phyloP scores from a whole-genome alignment of 2,113 vertebrate species.

The Thalassarche chlororhynchos region DNA sequence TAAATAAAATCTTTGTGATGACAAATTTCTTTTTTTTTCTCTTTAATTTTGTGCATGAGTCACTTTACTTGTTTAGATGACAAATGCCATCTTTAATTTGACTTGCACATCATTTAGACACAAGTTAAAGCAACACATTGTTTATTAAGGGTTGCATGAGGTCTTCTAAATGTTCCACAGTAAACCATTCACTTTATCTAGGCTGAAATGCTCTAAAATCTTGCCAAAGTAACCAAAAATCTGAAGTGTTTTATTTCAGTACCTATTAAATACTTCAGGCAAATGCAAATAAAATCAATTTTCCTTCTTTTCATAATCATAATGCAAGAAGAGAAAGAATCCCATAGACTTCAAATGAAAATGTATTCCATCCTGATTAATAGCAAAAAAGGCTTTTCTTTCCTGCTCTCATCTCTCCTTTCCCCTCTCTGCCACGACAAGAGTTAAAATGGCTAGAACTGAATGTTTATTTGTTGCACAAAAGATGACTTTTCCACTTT shows the following conservation, averaged over 20 bases:
- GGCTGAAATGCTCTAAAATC: slow-evolving; percentile 66
- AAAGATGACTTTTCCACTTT: neutral
- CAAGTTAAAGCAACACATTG: neutral
- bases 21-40: neutral
- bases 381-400: neutral
- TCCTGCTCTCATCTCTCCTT: neutral
- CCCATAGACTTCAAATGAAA: neutral
- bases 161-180: slow-evolving; percentile 65
- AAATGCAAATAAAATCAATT: slow-evolving; percentile 8
- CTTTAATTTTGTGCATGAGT: neutral
- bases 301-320: neutral
- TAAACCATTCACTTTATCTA: slow-evolving; percentile 74
- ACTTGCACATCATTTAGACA: slow-evolving; percentile 14
- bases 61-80: slow-evolving; percentile 24
- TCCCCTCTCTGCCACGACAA: neutral
- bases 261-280: neutral
- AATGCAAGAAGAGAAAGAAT: neutral
- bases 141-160: neutral
- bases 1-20: neutral
- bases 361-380: neutral
- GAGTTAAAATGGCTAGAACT: neutral
- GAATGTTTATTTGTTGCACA: slow-evolving; percentile 5
- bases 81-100: slow-evolving; percentile 44
- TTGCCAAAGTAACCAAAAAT: neutral
- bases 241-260: neutral